A percentile compares a stretch with the other conserved stretches of the same genome.
These are phyloP conservation scores for Acipenser oxyrinchus DNA, from an alignment of 2,797 vertebrate species.

Conservation along the genomic window DNA sequence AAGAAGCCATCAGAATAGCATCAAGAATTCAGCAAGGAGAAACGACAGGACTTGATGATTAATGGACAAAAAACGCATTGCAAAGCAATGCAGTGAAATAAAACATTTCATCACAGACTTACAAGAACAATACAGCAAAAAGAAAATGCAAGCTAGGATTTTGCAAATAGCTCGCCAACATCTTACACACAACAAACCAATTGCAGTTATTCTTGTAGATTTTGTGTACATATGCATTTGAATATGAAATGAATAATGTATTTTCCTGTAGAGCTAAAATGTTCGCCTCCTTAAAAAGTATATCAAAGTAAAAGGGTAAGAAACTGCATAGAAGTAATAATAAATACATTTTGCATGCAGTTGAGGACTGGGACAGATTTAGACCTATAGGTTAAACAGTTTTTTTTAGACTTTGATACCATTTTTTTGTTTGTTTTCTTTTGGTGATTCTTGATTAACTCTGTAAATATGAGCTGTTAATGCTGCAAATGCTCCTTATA, in stretches of 20 bases:
- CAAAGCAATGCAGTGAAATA: constrained; percentile 29
- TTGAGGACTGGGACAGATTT: neutral
- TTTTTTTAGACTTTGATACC: constrained; percentile 4
- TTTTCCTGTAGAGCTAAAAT: constrained; percentile 2
- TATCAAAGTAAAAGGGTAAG: too few species aligned
- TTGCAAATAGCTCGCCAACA: constrained; percentile 40
- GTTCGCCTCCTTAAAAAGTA: neutral
- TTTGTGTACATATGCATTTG: constrained; percentile 56
- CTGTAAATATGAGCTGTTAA: constrained; percentile 56
- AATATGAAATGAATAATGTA: constrained; percentile 31
- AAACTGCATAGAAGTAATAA: too few species aligned
- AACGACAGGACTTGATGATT: constrained; percentile 90
- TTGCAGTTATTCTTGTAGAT: constrained; percentile 41
- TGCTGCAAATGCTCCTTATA: constrained; percentile 58
- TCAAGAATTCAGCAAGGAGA: constrained; percentile 98
- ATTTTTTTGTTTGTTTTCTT: constrained; percentile 10
- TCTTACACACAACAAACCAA: constrained; percentile 46
- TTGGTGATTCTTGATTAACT: constrained; percentile 3
- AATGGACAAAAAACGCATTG: constrained; percentile 40
- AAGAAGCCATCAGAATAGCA: constrained; percentile 98
- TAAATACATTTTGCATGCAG: too few species aligned
- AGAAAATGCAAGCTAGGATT: constrained; percentile 9
- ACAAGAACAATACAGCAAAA: neutral
- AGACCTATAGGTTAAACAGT: constrained; percentile 4
- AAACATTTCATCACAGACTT: constrained; percentile 46